These are phyloP conservation scores for Drosophila fungiperda DNA, from an alignment of 2,888 invertebrate species.

Conservation along the genomic window DNA sequence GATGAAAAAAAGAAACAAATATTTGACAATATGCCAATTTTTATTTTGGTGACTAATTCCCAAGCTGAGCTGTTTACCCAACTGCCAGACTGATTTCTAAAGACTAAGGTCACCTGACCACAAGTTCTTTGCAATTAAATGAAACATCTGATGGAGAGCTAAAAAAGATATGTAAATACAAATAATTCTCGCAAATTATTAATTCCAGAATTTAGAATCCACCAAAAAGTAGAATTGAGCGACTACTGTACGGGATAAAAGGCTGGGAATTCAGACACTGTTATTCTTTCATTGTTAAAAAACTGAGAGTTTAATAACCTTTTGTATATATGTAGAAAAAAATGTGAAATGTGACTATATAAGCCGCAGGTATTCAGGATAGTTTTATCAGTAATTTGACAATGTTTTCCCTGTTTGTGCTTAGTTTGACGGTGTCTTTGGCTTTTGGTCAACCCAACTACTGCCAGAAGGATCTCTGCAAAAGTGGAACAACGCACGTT, in stretches of 20 bases:
- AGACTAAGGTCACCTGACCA: neutral
- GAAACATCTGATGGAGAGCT: neutral
- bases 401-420: constrained; percentile 39
- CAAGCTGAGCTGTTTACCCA: constrained; percentile 20
- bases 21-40: constrained; percentile 23
- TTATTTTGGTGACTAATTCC: neutral
- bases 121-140: neutral
- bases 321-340: neutral
- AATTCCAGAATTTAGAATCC: neutral
- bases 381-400: constrained; percentile 17
- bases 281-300: constrained; percentile 12
- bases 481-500: constrained; percentile 27
- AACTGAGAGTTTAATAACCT: neutral
- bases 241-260: no score
- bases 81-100: constrained; percentile 6
- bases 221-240: no score
- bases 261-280: constrained; percentile 18
- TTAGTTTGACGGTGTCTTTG: constrained; percentile 16
- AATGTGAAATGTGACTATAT: constrained; percentile 19
- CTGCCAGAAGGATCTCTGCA: constrained; percentile 33
- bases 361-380: constrained; percentile 4
- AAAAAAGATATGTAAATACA: neutral
- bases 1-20: constrained; percentile 34
- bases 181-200: neutral
- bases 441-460: constrained; percentile 38